Evolutionary conservation across 2,113 vertebrate species (phyloP).

Genomic region (Agapornis roseicollis): DNA sequence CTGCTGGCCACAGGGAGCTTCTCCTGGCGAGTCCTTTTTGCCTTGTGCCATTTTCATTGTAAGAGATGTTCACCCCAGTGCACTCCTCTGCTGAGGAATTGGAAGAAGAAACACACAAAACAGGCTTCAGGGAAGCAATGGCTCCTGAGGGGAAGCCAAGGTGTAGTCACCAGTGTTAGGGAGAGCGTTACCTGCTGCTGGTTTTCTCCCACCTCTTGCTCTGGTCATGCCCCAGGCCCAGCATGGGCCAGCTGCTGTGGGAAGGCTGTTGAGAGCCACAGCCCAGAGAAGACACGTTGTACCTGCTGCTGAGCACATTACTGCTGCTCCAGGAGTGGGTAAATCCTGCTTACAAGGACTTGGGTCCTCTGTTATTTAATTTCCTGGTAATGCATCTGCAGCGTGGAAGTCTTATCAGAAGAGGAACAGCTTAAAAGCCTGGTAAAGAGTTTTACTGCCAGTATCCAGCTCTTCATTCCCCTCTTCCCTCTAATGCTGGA

Average conservation of each 20-base stretch:
- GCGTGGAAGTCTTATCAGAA: slow-evolving; percentile 7
- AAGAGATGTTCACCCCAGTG: neutral
- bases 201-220: neutral
- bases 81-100: neutral
- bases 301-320: slow-evolving; percentile 4
- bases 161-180: neutral
- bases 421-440: slow-evolving; percentile 28
- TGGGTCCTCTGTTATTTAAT: slow-evolving; percentile 50
- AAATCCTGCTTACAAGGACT: neutral
- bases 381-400: slow-evolving; percentile 38
- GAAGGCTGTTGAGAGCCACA: neutral
- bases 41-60: neutral
- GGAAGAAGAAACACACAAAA: neutral
- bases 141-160: neutral
- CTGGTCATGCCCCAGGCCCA: neutral
- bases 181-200: neutral
- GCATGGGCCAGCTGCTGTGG: neutral
- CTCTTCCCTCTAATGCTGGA: neutral
- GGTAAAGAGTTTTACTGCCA: slow-evolving; percentile 33
- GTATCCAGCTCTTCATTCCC: slow-evolving; percentile 22
- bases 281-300: neutral
- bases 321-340: neutral
- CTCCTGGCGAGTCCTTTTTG: neutral
- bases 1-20: neutral
- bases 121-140: neutral